Evolutionary conservation across 2,113 vertebrate species (phyloP), one percentile per base, ranked within the genome.

Genomic region (Megaceryle torquata): DNA sequence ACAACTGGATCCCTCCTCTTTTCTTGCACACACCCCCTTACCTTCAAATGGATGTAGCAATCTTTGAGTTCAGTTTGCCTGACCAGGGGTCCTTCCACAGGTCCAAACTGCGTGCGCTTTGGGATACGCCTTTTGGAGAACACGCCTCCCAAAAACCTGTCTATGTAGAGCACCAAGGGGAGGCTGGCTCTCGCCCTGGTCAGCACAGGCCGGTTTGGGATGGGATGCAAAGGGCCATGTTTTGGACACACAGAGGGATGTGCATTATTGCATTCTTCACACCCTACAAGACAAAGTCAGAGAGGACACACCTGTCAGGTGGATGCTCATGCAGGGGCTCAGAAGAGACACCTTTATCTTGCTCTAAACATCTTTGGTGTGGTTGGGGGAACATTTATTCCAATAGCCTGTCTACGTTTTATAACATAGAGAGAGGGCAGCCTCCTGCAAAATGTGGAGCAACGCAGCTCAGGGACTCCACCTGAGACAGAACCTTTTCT

Each of bases 51-150:
- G 78, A 99, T 99, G 51, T 99, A 99, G 91, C 98, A 98, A 86
- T 99, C 98, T 89, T 98, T 99, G 46, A 99, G 98, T 33, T 99
- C 98, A 0, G 97, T 98, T 72, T 99, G 98, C 67, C 98, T 98
- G 56, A 99, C 98, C 68, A 99, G 97, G 1, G 98, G 99, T 31
- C 98, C 99, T 96, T 99, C 99, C 95, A 99, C 98, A 1, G 99
- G 99, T 24, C 99, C 99, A 19, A 99, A 99, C 97, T 99, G 99
- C 0, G 99, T 99, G 57, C 99, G 98, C 74, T 99, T 99, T 5
- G 99, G 99, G 95, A 99, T 99, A 12, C 99, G 98, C 46, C 99
- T 97, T 96, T 99, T 99, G 94, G 99, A 99, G 96, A 99, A 99
- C 6, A 99, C 99, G 0, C 99, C 99, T 2, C 99, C 99, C 31